A percentile compares a stretch with the other conserved stretches of the same genome.
Conservation (phyloP, 2,797 vertebrate genomes). For the Rhinophrynus dorsalis region DNA sequence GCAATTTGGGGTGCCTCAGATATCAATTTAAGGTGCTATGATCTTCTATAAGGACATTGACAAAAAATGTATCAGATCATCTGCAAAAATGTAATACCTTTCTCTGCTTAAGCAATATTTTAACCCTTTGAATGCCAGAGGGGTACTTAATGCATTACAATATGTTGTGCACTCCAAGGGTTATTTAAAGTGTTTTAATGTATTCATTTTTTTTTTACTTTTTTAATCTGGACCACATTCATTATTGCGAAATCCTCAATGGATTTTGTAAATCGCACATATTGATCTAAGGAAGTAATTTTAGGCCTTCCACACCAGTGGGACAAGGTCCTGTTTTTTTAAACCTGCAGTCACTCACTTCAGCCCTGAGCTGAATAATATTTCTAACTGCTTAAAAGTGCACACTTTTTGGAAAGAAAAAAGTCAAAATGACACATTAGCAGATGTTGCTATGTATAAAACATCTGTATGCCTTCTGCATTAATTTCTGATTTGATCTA, state of each 20-base stretch:
- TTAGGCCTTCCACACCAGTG: constrained; percentile 25
- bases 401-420: neutral
- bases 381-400: constrained; percentile 39
- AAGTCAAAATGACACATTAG: constrained; percentile 9
- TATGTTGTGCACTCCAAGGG: too few species aligned
- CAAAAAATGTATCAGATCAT: too few species aligned
- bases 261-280: constrained; percentile 17
- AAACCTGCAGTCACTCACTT: constrained; percentile 43
- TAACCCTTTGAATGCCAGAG: too few species aligned
- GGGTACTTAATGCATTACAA: too few species aligned
- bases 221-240: too few species aligned
- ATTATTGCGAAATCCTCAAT: constrained; percentile 29
- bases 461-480: constrained; percentile 15
- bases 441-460: constrained; percentile 17
- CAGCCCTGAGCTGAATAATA: constrained; percentile 32
- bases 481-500: neutral
- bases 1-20: too few species aligned
- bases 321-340: constrained; percentile 43
- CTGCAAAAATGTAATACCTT: too few species aligned
- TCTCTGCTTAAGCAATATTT: too few species aligned
- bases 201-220: too few species aligned
- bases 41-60: too few species aligned
- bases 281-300: constrained; percentile 49
- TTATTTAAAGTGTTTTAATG: too few species aligned
- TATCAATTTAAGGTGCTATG: too few species aligned